Evolutionary conservation across 2,797 vertebrate species (phyloP).

Genomic region (Percopsis omiscomaycus): DNA sequence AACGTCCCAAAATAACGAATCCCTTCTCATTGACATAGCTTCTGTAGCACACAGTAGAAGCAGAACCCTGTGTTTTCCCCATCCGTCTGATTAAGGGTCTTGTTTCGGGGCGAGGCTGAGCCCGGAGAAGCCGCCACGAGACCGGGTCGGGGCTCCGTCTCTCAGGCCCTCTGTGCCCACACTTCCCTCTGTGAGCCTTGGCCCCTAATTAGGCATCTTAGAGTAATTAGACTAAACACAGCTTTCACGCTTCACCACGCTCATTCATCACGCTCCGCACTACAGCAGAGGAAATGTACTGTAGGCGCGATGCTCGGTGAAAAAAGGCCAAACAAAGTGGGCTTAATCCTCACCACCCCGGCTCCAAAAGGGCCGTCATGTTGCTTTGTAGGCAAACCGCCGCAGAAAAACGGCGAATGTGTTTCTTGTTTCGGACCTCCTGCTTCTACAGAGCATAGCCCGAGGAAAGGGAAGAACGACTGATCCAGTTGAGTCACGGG

Average conservation of each 20-base stretch:
- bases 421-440: conserved; percentile 59
- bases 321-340: conserved; percentile 10
- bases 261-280: conserved; percentile 72
- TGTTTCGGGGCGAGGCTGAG: conserved; percentile 41
- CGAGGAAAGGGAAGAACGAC: conserved; percentile 63
- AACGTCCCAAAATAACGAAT: too few species aligned
- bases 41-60: conserved; percentile 20
- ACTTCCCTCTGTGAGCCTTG: conserved; percentile 43
- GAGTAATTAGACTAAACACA: conserved; percentile 79
- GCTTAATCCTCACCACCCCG: conserved; percentile 51
- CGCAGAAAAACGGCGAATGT: conserved; percentile 49
- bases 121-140: conserved; percentile 45
- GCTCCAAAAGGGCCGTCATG: conserved; percentile 23
- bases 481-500: conserved; percentile 70
- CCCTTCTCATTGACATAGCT: background rate
- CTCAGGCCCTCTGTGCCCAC: conserved; percentile 7
- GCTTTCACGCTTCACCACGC: conserved; percentile 71
- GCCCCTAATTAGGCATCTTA: conserved; percentile 78
- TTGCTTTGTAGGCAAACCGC: conserved; percentile 44
- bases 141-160: conserved; percentile 38
- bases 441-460: conserved; percentile 61
- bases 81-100: conserved; percentile 65
- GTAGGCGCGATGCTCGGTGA: conserved; percentile 20
- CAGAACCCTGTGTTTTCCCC: conserved; percentile 46
- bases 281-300: conserved; percentile 60